Evolutionary conservation across 2,797 vertebrate genomes (phyloP).

Genomic region (Poecilia wingei): DNA sequence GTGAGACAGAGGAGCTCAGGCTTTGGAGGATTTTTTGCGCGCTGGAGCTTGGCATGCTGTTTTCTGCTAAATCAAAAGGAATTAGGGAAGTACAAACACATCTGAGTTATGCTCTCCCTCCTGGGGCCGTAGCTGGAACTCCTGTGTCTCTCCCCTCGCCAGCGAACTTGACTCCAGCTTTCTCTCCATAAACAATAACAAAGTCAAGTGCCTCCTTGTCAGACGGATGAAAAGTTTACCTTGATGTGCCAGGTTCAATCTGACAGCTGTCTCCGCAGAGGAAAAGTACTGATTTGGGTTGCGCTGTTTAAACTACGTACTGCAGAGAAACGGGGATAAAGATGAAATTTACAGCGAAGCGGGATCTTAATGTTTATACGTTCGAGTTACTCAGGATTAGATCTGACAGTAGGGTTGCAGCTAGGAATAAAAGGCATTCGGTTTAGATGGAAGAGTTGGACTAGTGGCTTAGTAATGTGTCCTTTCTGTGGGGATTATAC

Average conservation of each 20-base stretch:
- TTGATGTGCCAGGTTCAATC: slow-evolving; percentile 53
- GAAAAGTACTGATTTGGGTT: slow-evolving; percentile 54
- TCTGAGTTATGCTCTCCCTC: slow-evolving; percentile 67
- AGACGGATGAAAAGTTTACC: slow-evolving; percentile 64
- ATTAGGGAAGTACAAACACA: slow-evolving; percentile 72
- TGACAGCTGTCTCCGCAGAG: slow-evolving; percentile 54
- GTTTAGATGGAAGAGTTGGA: slow-evolving; percentile 48
- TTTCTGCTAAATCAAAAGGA: slow-evolving; percentile 76
- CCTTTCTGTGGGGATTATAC: slow-evolving; percentile 47
- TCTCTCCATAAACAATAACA: slow-evolving; percentile 76
- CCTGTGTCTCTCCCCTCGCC: slow-evolving; percentile 46
- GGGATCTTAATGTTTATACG: slow-evolving; percentile 61
- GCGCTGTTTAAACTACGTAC: slow-evolving; percentile 27
- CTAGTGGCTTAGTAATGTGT: slow-evolving; percentile 61
- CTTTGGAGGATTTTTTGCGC: slow-evolving; percentile 36
- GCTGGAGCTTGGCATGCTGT: slow-evolving; percentile 59
- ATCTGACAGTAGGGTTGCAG: slow-evolving; percentile 39
- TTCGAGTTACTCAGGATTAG: slow-evolving; percentile 57
- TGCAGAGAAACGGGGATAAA: slow-evolving; percentile 48
- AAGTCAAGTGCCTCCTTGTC: slow-evolving; percentile 66
- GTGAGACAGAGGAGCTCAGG: not conserved
- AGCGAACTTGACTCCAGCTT: slow-evolving; percentile 70
- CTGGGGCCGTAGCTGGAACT: slow-evolving; percentile 52
- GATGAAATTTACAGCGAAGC: slow-evolving; percentile 56
- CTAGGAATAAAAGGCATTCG: slow-evolving; percentile 11